Percentiles rank a stretch among this genome's conserved stretches.
Conservation (phyloP, 2,113 vertebrate species). For the Prionailurus bengalensis region DNA sequence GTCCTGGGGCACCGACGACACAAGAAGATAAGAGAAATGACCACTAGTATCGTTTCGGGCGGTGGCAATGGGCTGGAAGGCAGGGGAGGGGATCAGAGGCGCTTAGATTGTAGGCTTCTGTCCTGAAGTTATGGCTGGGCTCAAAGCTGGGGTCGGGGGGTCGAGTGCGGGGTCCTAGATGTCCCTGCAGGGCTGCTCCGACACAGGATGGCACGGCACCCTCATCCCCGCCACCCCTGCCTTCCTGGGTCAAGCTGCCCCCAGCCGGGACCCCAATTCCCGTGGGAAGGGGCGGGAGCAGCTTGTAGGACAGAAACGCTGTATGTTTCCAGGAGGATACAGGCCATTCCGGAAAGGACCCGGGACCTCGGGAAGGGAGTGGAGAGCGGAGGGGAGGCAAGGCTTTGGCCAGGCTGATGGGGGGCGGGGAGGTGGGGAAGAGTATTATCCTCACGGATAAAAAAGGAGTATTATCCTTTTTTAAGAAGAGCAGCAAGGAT, state of each 20-base stretch:
- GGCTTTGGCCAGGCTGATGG: not conserved
- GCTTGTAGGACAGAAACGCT: not conserved
- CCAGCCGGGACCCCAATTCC: no score
- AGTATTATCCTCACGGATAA: not conserved
- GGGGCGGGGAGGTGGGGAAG: no score
- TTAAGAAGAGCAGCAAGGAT: not conserved
- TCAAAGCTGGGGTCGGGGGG: not conserved
- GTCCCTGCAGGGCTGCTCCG: not conserved
- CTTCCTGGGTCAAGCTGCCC: not conserved
- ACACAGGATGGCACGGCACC: not conserved
- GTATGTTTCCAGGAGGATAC: not conserved
- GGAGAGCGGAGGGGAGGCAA: not conserved
- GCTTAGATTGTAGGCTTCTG: fast-evolving
- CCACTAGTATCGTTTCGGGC: fast-evolving
- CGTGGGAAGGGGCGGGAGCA: fast-evolving
- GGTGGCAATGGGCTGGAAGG: not conserved
- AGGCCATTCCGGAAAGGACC: not conserved
- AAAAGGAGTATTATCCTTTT: no score
- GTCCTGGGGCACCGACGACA: no score
- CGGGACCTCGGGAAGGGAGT: not conserved
- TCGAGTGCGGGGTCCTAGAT: not conserved
- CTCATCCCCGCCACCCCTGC: not conserved
- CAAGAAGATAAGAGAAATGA: not conserved
- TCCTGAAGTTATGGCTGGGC: not conserved
- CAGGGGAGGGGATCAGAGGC: not conserved